Conservation (phyloP, 2,797 vertebrate species). For the Calcarius lapponicus region DNA sequence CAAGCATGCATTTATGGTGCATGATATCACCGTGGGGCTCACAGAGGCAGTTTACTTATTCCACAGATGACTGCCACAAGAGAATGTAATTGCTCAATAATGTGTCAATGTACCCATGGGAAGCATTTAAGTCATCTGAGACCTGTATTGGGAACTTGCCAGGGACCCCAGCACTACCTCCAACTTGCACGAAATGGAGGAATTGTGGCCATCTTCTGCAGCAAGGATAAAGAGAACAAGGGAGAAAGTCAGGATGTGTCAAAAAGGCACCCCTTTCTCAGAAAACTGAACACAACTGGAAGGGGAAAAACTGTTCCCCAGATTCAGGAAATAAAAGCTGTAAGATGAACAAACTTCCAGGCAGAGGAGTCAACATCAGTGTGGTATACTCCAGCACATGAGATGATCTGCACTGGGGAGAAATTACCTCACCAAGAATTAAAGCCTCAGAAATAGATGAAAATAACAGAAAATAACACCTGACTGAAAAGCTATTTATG, state of each 20-base stretch:
- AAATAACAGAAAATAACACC: not conserved
- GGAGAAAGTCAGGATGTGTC: not conserved
- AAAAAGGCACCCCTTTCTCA: not conserved
- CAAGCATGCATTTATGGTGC: constrained; percentile 47
- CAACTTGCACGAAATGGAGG: constrained; percentile 2
- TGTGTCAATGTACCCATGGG: constrained; percentile 37
- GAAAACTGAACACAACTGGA: not conserved
- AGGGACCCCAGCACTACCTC: constrained; percentile 14
- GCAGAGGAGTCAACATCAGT: not conserved
- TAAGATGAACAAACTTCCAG: not conserved
- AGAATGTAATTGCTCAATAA: constrained; percentile 70
- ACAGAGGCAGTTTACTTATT: constrained; percentile 42
- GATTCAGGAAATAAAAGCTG: not conserved
- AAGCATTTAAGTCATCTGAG: constrained; percentile 57
- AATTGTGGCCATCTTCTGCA: not conserved
- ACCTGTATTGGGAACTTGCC: constrained; percentile 45
- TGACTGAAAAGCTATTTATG: not conserved
- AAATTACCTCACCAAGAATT: not conserved
- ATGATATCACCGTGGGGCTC: constrained; percentile 53
- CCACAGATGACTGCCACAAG: constrained; percentile 63
- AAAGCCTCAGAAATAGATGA: not conserved
- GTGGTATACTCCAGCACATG: not conserved
- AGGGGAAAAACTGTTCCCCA: not conserved
- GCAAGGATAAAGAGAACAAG: not conserved
- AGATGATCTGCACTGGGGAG: not conserved